Percentiles rank a stretch among this genome's conserved stretches.
These are phyloP conservation scores for Darevskia nairensis DNA, from an alignment of 2,797 vertebrate genomes.

Conservation along the genomic window DNA sequence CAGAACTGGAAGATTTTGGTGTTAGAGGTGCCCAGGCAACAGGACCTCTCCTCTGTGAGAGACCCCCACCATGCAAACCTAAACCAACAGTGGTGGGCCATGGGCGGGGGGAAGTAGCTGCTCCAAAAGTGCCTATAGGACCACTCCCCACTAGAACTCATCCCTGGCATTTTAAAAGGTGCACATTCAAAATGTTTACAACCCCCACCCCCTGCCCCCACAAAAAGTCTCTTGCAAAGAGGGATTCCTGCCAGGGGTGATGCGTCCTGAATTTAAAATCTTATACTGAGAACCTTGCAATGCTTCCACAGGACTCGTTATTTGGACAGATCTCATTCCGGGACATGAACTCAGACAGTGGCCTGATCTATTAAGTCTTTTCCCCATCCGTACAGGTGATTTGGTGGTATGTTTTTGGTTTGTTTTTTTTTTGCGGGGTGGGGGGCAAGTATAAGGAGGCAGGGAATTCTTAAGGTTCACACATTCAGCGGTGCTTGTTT, in stretches of 20 bases:
- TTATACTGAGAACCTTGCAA: background rate
- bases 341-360: background rate
- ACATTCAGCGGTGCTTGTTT: background rate
- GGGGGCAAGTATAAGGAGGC: background rate
- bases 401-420: background rate
- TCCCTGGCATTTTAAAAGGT: background rate
- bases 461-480: background rate
- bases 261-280: background rate
- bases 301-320: background rate
- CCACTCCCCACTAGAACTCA: background rate
- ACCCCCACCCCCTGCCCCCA: too few species aligned
- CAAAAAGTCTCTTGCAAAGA: conserved; percentile 39
- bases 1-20: background rate
- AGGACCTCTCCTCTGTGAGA: background rate
- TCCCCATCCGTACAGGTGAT: background rate
- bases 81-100: background rate
- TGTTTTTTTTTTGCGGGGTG: too few species aligned
- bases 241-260: background rate
- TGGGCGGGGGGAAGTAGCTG: background rate
- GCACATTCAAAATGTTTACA: too few species aligned
- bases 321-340: background rate
- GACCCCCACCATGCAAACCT: background rate
- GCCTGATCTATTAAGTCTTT: background rate
- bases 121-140: background rate
- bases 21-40: background rate